Percentiles rank a stretch among this genome's conserved stretches.
Evolutionary conservation across 2,113 vertebrate species (phyloP).

Genomic region (Microcebus tavaratra): DNA sequence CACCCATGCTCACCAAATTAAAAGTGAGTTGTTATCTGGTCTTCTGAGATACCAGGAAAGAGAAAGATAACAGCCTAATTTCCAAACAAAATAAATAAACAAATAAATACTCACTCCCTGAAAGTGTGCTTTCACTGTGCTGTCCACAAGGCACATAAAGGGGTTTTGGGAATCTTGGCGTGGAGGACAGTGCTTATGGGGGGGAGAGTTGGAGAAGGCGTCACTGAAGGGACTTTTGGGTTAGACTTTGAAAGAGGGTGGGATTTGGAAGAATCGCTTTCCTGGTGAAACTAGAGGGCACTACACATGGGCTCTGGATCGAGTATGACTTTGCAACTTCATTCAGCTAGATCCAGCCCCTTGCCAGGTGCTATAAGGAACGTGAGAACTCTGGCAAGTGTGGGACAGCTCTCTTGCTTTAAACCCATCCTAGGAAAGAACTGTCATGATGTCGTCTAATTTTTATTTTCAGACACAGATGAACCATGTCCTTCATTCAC

Average conservation of each 20-base stretch:
- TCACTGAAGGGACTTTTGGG: background rate
- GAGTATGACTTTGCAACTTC: background rate
- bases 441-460: background rate
- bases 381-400: rapidly evolving
- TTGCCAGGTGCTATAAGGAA: background rate
- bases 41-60: too few relatives aligned
- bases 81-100: too few relatives aligned
- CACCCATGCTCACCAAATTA: too few relatives aligned
- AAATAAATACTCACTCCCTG: background rate
- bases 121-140: background rate
- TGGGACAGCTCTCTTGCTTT: background rate
- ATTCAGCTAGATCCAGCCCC: background rate
- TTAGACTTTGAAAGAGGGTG: background rate
- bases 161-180: background rate
- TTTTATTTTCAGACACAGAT: constrained; percentile 82
- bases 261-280: background rate
- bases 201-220: background rate
- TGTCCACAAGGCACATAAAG: background rate
- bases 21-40: too few relatives aligned
- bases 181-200: background rate
- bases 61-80: too few relatives aligned
- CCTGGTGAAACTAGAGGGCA: background rate
- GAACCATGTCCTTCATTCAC: constrained; percentile 90
- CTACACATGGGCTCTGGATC: background rate
- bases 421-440: background rate